Conservation (phyloP, 2,888 invertebrate species). For the Caenorhabditis sp. region DNA sequence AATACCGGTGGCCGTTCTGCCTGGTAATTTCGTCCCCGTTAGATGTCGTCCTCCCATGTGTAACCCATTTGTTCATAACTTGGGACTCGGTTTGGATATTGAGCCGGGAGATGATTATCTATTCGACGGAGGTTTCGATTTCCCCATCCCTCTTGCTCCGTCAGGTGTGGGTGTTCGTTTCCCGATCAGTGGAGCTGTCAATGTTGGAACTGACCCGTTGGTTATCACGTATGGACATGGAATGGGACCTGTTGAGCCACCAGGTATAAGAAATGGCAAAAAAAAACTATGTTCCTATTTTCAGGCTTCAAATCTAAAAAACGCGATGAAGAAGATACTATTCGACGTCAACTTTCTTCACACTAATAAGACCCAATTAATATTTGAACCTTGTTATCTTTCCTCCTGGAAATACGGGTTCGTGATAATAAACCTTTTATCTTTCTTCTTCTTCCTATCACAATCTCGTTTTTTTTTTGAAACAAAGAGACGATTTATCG, state of each 20-base stretch:
- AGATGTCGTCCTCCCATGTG: slow-evolving; percentile 66
- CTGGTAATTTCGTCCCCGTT: slow-evolving; percentile 64
- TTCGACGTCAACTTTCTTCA: not conserved
- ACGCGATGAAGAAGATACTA: slow-evolving; percentile 22
- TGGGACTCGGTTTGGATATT: slow-evolving; percentile 62
- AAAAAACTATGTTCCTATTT: no score
- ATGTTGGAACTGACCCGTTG: slow-evolving; percentile 63
- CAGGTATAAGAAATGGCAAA: slow-evolving; percentile 32
- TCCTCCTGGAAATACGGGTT: not conserved
- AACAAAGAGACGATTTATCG: not conserved
- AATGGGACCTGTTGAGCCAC: slow-evolving; percentile 60
- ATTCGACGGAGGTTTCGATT: slow-evolving; percentile 62
- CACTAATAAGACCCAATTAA: not conserved
- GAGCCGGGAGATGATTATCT: slow-evolving; percentile 63
- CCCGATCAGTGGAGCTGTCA: slow-evolving; percentile 61
- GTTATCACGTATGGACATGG: slow-evolving; percentile 64
- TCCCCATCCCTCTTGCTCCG: slow-evolving; percentile 60
- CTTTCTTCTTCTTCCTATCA: not conserved
- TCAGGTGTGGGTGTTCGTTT: slow-evolving; percentile 64
- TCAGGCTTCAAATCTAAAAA: slow-evolving; percentile 30
- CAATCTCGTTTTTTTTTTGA: slow-evolving; percentile 1
- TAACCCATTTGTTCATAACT: slow-evolving; percentile 65
- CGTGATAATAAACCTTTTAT: not conserved
- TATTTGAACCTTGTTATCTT: slow-evolving; percentile 6
- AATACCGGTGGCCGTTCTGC: slow-evolving; percentile 61